These are phyloP conservation scores for Brachionus rotundiformis DNA, from an alignment of 1,140 invertebrate species.

Conservation along the genomic window DNA sequence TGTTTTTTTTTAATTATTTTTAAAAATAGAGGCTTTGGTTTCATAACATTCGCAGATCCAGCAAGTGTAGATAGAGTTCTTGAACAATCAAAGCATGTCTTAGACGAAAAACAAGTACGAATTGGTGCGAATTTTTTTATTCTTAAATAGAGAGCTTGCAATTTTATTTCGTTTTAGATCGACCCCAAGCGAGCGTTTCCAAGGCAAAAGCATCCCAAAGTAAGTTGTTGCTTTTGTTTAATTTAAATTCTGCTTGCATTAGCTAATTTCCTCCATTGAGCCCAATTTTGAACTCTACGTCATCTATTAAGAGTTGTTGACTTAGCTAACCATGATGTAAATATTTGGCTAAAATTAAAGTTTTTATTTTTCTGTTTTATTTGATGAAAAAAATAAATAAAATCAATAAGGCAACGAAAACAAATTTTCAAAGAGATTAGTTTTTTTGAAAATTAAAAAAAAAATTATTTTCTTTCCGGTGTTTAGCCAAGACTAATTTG, in stretches of 20 bases:
- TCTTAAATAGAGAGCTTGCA: conserved; percentile 17
- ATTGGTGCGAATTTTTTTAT: conserved; percentile 18
- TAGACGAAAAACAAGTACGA: conserved; percentile 63
- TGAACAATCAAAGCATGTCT: conserved; percentile 56
- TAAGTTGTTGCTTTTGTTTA: conserved; percentile 21
- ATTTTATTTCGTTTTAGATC: conserved; percentile 76
- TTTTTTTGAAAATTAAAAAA: background rate
- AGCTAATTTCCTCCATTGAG: background rate
- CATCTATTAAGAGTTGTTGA: background rate
- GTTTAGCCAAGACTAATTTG: background rate
- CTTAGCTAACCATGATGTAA: background rate
- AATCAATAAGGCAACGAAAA: conserved; percentile 5
- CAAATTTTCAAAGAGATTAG: background rate
- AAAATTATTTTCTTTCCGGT: background rate
- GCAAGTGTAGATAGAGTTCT: conserved; percentile 65
- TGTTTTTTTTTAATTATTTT: conserved; percentile 59
- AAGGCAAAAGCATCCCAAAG: conserved; percentile 53
- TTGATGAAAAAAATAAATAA: background rate
- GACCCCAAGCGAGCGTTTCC: conserved; percentile 99
- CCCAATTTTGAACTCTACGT: background rate
- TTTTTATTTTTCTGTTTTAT: background rate
- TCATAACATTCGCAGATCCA: conserved; percentile 65
- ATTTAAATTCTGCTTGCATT: conserved; percentile 32
- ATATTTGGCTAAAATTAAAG: background rate
- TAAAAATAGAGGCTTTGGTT: conserved; percentile 92